A percentile compares a stretch with the other conserved stretches of the same genome.
Evolutionary conservation across 1,140 invertebrate genomes (phyloP).

Genomic region (Armadillidium nasatum): DNA sequence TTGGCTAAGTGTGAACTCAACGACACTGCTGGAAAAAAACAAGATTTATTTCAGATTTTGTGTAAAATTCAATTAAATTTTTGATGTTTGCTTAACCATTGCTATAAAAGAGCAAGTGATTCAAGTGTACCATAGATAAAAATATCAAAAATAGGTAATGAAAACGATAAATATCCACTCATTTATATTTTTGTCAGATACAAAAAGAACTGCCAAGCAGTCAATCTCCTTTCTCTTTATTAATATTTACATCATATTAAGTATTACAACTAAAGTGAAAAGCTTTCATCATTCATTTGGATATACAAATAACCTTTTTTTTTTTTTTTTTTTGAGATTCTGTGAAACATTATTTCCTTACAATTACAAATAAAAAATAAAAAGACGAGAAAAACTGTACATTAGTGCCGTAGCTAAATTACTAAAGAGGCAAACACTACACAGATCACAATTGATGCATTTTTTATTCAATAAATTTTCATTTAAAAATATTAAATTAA

Average conservation of each 20-base stretch:
- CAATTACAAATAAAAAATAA: not conserved
- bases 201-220: slow-evolving; percentile 5
- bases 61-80: no score
- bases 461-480: no score
- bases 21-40: no score
- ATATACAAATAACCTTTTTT: not conserved
- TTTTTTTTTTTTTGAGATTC: not conserved
- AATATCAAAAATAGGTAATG: not conserved
- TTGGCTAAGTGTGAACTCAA: no score
- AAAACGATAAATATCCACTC: not conserved
- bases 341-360: not conserved
- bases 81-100: no score
- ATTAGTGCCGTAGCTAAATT: not conserved
- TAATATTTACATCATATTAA: not conserved
- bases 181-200: slow-evolving; percentile 3
- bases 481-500: no score
- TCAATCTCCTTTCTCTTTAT: not conserved
- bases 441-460: not conserved
- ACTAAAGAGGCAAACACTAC: not conserved
- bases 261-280: not conserved
- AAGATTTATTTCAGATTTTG: no score
- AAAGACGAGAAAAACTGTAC: not conserved
- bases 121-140: no score
- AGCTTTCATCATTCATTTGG: not conserved
- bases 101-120: no score